These are phyloP conservation scores for Phylloscopus whistleri DNA, from an alignment of 2,113 vertebrate species.

Conservation along the genomic window DNA sequence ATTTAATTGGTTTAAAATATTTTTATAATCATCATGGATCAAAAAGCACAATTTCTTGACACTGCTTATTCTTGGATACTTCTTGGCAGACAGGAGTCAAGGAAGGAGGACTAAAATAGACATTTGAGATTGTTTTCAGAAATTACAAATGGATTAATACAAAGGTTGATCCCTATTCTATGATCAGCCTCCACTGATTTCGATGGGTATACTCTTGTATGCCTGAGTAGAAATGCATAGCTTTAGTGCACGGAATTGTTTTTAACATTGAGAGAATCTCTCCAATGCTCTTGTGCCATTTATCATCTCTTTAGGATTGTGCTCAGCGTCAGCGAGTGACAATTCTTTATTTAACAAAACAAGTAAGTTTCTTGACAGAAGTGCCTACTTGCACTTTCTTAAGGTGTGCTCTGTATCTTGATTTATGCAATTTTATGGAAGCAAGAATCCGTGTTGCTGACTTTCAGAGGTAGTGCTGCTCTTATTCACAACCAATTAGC, in stretches of 20 bases:
- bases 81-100: neutral
- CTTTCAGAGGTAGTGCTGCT: neutral
- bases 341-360: neutral
- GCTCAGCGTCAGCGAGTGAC: neutral
- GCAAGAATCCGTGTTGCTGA: neutral
- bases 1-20: neutral
- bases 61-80: slow-evolving; percentile 32
- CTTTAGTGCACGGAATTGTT: neutral
- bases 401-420: neutral
- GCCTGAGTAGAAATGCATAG: neutral
- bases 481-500: neutral
- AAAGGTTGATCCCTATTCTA: neutral
- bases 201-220: neutral
- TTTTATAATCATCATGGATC: neutral
- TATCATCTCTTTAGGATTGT: neutral
- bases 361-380: neutral
- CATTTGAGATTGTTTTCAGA: neutral
- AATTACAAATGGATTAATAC: neutral
- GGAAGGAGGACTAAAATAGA: neutral
- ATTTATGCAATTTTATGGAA: neutral
- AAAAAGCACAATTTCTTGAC: neutral
- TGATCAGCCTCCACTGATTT: neutral
- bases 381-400: neutral
- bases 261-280: neutral
- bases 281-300: neutral